Evolutionary conservation across 2,797 vertebrate genomes (phyloP).

Genomic region (Perodicticus potto): DNA sequence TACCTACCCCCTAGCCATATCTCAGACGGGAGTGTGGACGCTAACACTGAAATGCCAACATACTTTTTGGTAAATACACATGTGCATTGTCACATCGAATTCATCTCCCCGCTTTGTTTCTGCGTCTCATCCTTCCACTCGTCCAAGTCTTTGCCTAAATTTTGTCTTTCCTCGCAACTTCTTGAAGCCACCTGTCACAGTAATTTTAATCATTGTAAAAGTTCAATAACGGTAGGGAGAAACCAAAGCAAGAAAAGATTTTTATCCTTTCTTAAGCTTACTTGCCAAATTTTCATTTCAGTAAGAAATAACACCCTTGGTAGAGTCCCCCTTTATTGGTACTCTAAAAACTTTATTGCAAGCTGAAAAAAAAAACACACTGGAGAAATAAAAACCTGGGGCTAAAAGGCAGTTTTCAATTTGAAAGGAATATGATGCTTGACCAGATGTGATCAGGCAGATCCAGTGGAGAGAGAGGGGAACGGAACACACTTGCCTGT

Average conservation of each 20-base stretch:
- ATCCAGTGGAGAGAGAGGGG: slow-evolving; percentile 28
- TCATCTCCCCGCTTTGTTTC: not conserved
- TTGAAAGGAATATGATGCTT: slow-evolving; percentile 72
- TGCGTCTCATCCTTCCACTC: not conserved
- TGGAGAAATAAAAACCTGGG: slow-evolving; percentile 70
- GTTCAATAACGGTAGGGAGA: not conserved
- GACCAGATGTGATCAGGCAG: slow-evolving; percentile 72
- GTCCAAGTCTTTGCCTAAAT: not conserved
- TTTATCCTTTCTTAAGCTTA: not conserved
- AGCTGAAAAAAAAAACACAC: slow-evolving; percentile 72
- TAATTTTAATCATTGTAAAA: not conserved
- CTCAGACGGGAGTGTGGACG: not conserved
- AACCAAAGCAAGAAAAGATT: not conserved
- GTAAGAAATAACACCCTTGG: not conserved
- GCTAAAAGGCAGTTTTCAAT: slow-evolving; percentile 71
- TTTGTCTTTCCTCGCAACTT: not conserved
- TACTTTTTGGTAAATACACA: not conserved
- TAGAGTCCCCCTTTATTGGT: not conserved
- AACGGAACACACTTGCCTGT: slow-evolving; percentile 68
- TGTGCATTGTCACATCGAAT: fast-evolving
- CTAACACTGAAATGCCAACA: not conserved
- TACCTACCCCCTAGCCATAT: not conserved
- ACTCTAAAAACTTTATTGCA: slow-evolving; percentile 63
- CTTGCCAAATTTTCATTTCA: slow-evolving; percentile 25
- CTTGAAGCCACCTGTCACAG: not conserved